Percentiles rank a stretch among this genome's conserved stretches.
phyloP scores from a whole-genome alignment of 2,888 invertebrate species.

The Campopleginae sp. region DNA sequence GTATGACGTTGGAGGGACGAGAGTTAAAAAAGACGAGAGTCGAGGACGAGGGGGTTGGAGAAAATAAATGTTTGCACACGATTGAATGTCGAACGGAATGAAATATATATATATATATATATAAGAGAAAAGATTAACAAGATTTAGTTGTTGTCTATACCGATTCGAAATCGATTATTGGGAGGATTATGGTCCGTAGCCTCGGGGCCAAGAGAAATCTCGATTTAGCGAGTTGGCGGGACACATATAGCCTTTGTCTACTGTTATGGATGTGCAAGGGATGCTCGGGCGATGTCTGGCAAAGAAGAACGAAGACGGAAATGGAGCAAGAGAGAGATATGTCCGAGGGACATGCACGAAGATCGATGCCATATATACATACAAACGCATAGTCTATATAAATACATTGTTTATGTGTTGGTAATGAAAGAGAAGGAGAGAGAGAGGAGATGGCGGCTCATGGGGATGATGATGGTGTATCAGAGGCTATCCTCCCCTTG shows the following conservation, averaged over 20 bases:
- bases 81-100: neutral
- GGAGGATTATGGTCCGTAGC: constrained; percentile 75
- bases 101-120: neutral
- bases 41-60: neutral
- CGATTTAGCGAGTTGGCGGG: constrained; percentile 65
- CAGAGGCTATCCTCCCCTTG: constrained; percentile 73
- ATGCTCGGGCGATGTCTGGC: constrained; percentile 36
- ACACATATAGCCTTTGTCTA: constrained; percentile 79
- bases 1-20: too few species aligned
- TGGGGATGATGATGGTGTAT: constrained; percentile 67
- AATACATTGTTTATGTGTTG: neutral
- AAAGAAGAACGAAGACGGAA: constrained; percentile 61
- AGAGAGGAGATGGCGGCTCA: constrained; percentile 49
- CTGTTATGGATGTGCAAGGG: constrained; percentile 76
- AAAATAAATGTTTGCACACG: neutral
- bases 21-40: neutral
- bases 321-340: constrained; percentile 52
- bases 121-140: constrained; percentile 18
- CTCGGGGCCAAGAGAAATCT: constrained; percentile 72
- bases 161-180: constrained; percentile 79
- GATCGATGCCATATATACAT: constrained; percentile 4
- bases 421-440: constrained; percentile 30
- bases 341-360: constrained; percentile 17
- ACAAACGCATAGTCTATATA: neutral
- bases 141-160: constrained; percentile 2